A percentile compares a stretch with the other conserved stretches of the same genome.
Evolutionary conservation across 2,113 vertebrate species (phyloP).

Genomic region (Rostratula benghalensis): DNA sequence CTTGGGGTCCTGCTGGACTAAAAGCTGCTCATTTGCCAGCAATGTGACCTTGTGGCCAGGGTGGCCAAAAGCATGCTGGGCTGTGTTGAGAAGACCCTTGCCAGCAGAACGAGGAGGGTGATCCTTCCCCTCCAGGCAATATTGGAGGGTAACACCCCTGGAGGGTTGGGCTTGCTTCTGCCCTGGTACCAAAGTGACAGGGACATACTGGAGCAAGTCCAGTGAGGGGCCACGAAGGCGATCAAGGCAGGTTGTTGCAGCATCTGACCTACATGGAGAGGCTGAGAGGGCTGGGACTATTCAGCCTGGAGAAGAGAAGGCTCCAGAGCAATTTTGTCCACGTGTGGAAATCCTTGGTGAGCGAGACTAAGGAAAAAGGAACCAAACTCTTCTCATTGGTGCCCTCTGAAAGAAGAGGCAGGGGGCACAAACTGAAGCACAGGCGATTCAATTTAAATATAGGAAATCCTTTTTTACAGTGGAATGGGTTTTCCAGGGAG

Average conservation of each 20-base stretch:
- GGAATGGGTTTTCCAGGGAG: neutral
- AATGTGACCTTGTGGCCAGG: neutral
- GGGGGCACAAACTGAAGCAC: neutral
- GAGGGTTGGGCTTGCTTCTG: neutral
- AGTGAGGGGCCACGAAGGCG: neutral
- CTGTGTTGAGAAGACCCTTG: neutral
- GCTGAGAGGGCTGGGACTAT: neutral
- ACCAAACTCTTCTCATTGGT: neutral
- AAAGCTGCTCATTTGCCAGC: neutral
- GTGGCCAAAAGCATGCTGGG: neutral
- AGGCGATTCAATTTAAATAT: neutral
- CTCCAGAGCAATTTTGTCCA: neutral
- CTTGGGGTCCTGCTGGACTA: neutral
- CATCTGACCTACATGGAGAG: neutral
- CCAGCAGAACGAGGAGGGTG: neutral
- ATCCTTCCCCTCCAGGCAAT: neutral
- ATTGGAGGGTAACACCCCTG: neutral
- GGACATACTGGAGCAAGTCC: neutral
- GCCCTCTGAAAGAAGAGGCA: neutral
- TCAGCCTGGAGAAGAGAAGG: neutral
- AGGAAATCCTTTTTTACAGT: neutral
- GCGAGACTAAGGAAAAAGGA: neutral
- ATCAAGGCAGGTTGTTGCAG: neutral
- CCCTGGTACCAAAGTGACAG: neutral
- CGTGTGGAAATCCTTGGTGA: neutral